Evolutionary conservation across 2,888 invertebrate species (phyloP).

Genomic region (Amaurobius ferox): DNA sequence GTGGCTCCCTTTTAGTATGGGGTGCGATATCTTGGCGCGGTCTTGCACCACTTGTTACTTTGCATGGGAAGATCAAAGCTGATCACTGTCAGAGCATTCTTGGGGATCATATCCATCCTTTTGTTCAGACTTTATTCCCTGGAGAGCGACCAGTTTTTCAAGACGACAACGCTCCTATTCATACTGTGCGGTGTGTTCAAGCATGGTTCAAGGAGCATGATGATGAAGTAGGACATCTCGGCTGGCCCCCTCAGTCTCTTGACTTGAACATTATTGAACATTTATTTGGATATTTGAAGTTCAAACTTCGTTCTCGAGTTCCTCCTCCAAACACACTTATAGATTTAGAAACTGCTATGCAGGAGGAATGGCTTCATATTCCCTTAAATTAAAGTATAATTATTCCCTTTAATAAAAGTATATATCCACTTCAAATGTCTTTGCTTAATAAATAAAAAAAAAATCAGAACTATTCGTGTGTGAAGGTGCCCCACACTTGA

Average conservation of each 20-base stretch:
- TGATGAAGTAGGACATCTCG: slow-evolving; percentile 19
- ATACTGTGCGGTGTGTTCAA: slow-evolving; percentile 1
- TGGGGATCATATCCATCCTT: slow-evolving; percentile 15
- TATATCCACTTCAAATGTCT: too few relatives aligned
- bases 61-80: slow-evolving; percentile 45
- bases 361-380: slow-evolving; percentile 10
- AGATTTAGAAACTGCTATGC: not conserved
- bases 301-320: slow-evolving; percentile 25
- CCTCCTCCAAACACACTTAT: slow-evolving; percentile 6
- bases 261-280: slow-evolving; percentile 19
- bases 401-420: too few relatives aligned
- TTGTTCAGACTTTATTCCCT: slow-evolving; percentile 6
- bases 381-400: too few relatives aligned
- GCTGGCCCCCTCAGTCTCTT: not conserved
- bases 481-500: too few relatives aligned
- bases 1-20: slow-evolving; percentile 37
- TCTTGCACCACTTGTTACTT: slow-evolving; percentile 42
- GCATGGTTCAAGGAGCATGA: slow-evolving; percentile 4
- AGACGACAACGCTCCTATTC: slow-evolving; percentile 17
- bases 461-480: too few relatives aligned
- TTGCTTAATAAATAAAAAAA: too few relatives aligned
- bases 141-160: slow-evolving; percentile 31
- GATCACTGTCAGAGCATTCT: slow-evolving; percentile 36
- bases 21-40: slow-evolving; percentile 41
- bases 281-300: slow-evolving; percentile 20